phyloP scores from a whole-genome alignment of 2,797 vertebrate genomes.

The Meda fulgida region DNA sequence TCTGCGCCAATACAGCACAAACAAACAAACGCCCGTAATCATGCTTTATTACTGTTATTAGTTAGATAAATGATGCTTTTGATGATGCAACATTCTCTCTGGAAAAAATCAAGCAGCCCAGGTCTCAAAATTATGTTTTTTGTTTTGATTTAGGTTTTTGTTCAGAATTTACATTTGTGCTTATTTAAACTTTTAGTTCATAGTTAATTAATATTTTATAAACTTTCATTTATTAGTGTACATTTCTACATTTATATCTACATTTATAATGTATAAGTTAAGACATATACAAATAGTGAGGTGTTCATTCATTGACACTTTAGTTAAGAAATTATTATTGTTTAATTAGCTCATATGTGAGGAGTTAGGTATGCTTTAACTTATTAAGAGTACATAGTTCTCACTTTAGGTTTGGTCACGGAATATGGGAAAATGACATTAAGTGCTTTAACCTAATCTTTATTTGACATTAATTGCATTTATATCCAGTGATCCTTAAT shows the following conservation, averaged over 20 bases:
- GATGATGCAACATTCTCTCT: neutral
- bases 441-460: neutral
- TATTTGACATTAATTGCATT: too few relatives aligned
- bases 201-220: neutral
- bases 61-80: neutral
- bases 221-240: too few relatives aligned
- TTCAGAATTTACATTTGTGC: too few relatives aligned
- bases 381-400: neutral
- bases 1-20: slow-evolving; percentile 12
- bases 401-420: neutral
- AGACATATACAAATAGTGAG: too few relatives aligned
- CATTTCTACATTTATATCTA: too few relatives aligned
- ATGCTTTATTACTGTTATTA: neutral
- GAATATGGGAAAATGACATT: neutral
- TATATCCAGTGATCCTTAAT: neutral
- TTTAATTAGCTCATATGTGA: neutral
- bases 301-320: too few relatives aligned
- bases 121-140: neutral
- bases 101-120: neutral
- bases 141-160: neutral
- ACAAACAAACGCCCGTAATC: slow-evolving; percentile 32
- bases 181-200: too few relatives aligned
- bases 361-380: too few relatives aligned
- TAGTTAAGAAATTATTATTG: neutral
- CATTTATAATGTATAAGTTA: too few relatives aligned